Base-by-base conservation (phyloP, 1,140 invertebrate genomes). In the Drosophila triauraria region DNA sequence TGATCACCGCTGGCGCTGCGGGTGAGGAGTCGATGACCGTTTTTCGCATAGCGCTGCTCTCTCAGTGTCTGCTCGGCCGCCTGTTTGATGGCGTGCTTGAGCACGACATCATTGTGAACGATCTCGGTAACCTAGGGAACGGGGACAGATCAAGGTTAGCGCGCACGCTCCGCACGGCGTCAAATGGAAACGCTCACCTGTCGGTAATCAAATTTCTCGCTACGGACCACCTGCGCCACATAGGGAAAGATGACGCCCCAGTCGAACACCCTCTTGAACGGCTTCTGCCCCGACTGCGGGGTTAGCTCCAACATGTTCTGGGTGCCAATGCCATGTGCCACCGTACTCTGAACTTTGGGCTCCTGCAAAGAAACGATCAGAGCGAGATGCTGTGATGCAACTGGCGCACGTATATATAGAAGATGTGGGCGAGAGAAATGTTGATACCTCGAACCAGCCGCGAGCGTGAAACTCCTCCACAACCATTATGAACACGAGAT, bases 71-170 rank as follows among this genome's bases (percentile, higher is more conserved):
- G 74, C 94, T 94, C 78, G 91, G 93, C 58, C 87, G 95, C 95
- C 64, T 95, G 93, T 70, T 96, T 95, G 50, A 97, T 95, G 0
- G 96, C 96, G 79, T 95, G 93, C 80, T 95, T 94, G 23, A 97
- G 92, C 65, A 94, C 92, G n/a, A 96, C 95, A 92, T 97, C 96
- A 68, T 95, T 94, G 62, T 97, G 91, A 23, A 97, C 95, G 94
- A 96, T 88, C 54, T 94, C 88, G 38, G 92, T 86, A 67, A 87
- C 79, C 87, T 91, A 60, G 10, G 57, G 72, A 47, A 9, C 10
- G 13, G 10, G 20, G 20, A 17, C 12, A 10, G 15, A 3, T 30
- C 8, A 40, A 74, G 32, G 32, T 54, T 23, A 67, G 53, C 43
- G 43, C 9, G 3, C 9, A 53, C 30, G 17, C 23, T 44, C 9